Evolutionary conservation across 2,797 vertebrate genomes (phyloP), one percentile per base, ranked within the genome.

Genomic region (Chrosomus eos): DNA sequence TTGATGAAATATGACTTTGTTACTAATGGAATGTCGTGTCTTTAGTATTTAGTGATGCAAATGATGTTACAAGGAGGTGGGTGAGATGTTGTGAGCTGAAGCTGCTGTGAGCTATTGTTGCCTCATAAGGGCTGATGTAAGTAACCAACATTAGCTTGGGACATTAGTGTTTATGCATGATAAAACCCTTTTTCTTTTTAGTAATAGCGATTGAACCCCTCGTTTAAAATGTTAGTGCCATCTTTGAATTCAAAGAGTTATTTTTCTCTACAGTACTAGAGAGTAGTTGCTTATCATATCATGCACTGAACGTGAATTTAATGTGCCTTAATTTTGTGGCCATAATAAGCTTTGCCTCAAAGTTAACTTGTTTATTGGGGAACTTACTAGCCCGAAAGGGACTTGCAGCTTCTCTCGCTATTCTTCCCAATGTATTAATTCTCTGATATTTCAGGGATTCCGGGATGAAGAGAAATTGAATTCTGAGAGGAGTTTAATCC

Each of bases 311-410:
- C 51, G 19, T 72, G 36, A 86, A 45, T 40, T 60, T 62, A 84
- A 60, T 36, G 74, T 86, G 80, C 80, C 80, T 86, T 82, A 77
- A 72, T 86, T 82, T 51, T 72, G 66, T 86, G 51, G 73, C 71
- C 70, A 60, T 67, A 33, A 45, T n/a, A 43, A 58, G 84, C 55
- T 86, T 86, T 45, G 51, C 62, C 66, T 71, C 64, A 79, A 71
- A 71, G 66, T 84, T 84, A 38, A 36, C 43, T 72, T 78, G 51
- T 28, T 14, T 45, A 58, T 70, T 43, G 78, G 60, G 60, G 71
- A 19, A 70, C 13, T 60, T 75, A 21, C 38, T 70, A 70, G 62
- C n/a, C 48, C 1, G 1, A 45, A 64, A 76, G 62, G 79, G 40
- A 75, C 45, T 26, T 9, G 31, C 33, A 64, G 68, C 75, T 73